phyloP scores from a whole-genome alignment of 2,113 vertebrate genomes.

The Euleptes europaea region DNA sequence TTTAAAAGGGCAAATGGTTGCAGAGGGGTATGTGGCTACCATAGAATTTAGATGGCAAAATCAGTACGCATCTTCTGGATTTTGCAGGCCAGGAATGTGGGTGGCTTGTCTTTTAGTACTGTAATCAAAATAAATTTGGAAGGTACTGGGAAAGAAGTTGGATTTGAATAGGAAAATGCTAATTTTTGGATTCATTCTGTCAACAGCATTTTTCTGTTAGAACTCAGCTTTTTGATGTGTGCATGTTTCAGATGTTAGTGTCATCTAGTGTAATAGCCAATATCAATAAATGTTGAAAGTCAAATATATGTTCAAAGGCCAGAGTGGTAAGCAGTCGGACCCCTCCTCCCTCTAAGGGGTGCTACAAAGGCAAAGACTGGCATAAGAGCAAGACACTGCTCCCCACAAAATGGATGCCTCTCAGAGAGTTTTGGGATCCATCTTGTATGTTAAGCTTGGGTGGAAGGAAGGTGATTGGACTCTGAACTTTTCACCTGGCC shows the following conservation, averaged over 20 bases:
- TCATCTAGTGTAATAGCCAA: neutral
- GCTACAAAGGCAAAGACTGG: too few species aligned
- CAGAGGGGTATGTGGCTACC: too few species aligned
- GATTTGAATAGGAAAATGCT: neutral
- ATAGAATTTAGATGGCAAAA: neutral
- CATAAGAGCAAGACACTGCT: too few species aligned
- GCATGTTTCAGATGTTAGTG: neutral
- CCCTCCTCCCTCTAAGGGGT: too few species aligned
- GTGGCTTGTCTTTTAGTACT: too few species aligned
- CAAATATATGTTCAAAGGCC: neutral
- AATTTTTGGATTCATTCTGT: neutral
- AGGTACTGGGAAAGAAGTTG: neutral
- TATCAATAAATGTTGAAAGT: neutral
- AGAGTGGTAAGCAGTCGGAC: too few species aligned
- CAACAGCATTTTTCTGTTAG: neutral
- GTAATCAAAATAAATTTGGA: neutral
- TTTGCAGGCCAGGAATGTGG: too few species aligned
- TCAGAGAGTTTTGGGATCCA: too few species aligned
- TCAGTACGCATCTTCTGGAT: neutral
- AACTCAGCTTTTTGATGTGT: neutral
- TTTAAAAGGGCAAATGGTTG: neutral
- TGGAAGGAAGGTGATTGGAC: too few species aligned
- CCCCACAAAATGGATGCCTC: too few species aligned
- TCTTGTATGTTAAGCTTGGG: too few species aligned
- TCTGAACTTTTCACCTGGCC: too few species aligned